Conservation (phyloP, 30 jellyfish, hydroid and myxozoan species). For the Aurelia aurita region DNA sequence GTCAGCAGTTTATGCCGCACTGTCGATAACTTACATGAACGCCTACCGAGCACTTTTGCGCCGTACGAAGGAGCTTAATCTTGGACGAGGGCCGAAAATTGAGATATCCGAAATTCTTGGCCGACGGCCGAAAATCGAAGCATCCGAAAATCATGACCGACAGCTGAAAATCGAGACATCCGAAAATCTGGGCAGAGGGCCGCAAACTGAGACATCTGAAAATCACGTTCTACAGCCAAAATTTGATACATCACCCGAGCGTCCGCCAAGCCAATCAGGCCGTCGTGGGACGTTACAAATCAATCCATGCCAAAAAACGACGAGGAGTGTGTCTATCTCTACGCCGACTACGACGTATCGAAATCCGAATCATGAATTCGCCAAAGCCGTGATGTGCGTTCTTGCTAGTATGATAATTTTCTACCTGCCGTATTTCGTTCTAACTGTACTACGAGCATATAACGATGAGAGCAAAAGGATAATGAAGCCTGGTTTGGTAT, state of each 20-base stretch:
- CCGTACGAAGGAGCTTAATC: not conserved
- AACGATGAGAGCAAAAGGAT: not conserved
- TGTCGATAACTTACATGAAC: constrained; percentile 3
- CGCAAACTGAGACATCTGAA: too few species aligned
- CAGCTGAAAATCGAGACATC: too few species aligned
- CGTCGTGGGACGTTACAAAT: too few species aligned
- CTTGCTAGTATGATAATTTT: not conserved
- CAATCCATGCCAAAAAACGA: too few species aligned
- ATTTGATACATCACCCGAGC: too few species aligned
- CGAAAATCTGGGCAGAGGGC: too few species aligned
- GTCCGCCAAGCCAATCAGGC: too few species aligned
- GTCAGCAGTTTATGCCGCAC: not conserved
- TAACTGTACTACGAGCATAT: not conserved
- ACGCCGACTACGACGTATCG: not conserved
- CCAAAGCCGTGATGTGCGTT: constrained; percentile 18
- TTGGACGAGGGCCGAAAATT: not conserved
- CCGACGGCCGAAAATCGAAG: too few species aligned
- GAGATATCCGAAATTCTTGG: too few species aligned
- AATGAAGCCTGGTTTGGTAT: not conserved
- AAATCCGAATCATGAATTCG: constrained; percentile 22
- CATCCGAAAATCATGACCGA: too few species aligned
- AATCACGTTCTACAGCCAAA: too few species aligned
- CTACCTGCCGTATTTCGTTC: not conserved
- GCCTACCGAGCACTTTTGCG: constrained; percentile 18
- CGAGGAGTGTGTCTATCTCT: too few species aligned